A percentile compares a stretch with the other conserved stretches of the same genome.
Conservation (phyloP, 2,113 vertebrate genomes). For the Pteronura brasiliensis region DNA sequence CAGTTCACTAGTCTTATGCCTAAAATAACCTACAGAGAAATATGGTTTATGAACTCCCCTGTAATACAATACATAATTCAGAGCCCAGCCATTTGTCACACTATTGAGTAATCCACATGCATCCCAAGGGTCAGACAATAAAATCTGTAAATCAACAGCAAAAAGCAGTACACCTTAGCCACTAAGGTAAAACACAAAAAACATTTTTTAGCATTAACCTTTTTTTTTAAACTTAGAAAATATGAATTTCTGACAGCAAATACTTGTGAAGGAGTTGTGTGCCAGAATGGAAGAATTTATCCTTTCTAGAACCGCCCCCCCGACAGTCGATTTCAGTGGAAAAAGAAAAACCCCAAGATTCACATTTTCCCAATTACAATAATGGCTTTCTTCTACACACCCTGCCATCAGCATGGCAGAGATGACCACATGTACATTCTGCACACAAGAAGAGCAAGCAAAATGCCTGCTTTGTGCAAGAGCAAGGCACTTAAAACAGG, state of each 20-base stretch:
- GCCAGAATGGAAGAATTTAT: slow-evolving; percentile 59
- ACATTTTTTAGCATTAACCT: slow-evolving; percentile 77
- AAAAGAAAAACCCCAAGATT: slow-evolving; percentile 80
- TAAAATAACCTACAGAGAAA: slow-evolving; percentile 68
- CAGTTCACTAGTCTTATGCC: slow-evolving; percentile 57
- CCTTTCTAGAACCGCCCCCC: slow-evolving; percentile 53
- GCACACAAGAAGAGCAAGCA: slow-evolving; percentile 74
- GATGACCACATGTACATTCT: slow-evolving; percentile 69
- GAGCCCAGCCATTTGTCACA: slow-evolving; percentile 57
- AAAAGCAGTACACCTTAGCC: slow-evolving; percentile 60
- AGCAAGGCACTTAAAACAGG: slow-evolving; percentile 70
- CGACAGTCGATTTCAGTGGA: slow-evolving; percentile 77
- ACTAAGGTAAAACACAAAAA: slow-evolving; percentile 71
- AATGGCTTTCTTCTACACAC: slow-evolving; percentile 79
- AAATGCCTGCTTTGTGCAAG: slow-evolving; percentile 81
- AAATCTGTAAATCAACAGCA: slow-evolving; percentile 77
- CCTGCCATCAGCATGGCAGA: slow-evolving; percentile 79
- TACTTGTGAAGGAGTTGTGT: slow-evolving; percentile 42
- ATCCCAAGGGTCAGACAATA: slow-evolving; percentile 67
- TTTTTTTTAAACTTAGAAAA: slow-evolving; percentile 69
- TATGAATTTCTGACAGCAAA: slow-evolving; percentile 37
- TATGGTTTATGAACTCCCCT: slow-evolving; percentile 51
- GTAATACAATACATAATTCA: slow-evolving; percentile 66
- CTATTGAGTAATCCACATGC: slow-evolving; percentile 46
- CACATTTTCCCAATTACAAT: slow-evolving; percentile 79